Evolutionary conservation across 2,797 vertebrate species (phyloP), one percentile per base, ranked within the genome.

Genomic region (Muscicapa striata): DNA sequence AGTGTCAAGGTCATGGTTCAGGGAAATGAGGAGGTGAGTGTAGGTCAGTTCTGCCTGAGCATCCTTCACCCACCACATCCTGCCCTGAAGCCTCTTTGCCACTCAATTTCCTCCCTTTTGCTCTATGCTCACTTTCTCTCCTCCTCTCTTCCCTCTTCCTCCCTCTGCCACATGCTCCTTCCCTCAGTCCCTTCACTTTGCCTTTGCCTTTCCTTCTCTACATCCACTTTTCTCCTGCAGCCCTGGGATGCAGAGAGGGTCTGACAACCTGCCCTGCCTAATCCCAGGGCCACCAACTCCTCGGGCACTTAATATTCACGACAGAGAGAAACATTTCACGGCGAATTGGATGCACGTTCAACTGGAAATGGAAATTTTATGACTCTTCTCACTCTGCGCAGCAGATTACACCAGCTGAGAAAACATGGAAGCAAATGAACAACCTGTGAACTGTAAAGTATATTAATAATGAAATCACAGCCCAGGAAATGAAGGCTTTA

Each of bases 281-380:
- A 97, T 97, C 96, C 95, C 14, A 18, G 23, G 93, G 97, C 87
- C 87, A 87, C 69, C 21, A 29, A 75, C 94, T 97, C 95, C 94
- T 86, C 6, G 54, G 87, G 91, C 89, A 84, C 97, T 98, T 98
- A 98, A 98, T 98, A 98, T 98, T 98, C 98, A 98, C 95, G 83
- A 98, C 97, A 97, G 97, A 97, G 88, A 97, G 97, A 97, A 98
- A 98, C 97, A 98, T 98, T 98, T 98, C 98, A 98, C 87, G 97
- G 97, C 30, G 96, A 98, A 98, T 98, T 98, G 98, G 98, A 97
- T 8, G 93, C 95, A 98, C 98, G 97, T 96, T 98, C 98, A 97
- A 97, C 97, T 98, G 98, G 98, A 98, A 98, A 98, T 98, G 97
- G 98, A 97, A 97, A 98, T 98, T 97, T 98, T 98, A 98, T 98